Conservation (phyloP, 1,140 invertebrate genomes). For the Pissodes strobi region DNA sequence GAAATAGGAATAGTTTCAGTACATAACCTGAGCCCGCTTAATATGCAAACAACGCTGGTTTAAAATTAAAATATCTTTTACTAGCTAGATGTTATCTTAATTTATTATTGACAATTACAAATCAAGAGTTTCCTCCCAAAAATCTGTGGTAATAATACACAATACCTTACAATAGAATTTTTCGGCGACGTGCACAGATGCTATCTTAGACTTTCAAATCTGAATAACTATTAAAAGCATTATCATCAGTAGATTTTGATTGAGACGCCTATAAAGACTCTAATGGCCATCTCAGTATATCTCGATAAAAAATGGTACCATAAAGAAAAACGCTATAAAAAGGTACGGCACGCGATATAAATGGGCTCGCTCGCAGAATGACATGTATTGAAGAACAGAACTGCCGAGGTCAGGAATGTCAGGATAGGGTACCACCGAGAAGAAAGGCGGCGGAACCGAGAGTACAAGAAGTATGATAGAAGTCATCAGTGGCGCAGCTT, state of each 20-base stretch:
- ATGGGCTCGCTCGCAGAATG: conserved; percentile 26
- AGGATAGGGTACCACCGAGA: conserved; percentile 13
- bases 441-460: background rate
- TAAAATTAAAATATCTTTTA: too few relatives aligned
- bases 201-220: conserved; percentile 7
- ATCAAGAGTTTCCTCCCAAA: too few relatives aligned
- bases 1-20: too few relatives aligned
- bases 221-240: conserved; percentile 15
- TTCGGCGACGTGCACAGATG: too few relatives aligned
- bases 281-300: conserved; percentile 13
- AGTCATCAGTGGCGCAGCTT: background rate
- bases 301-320: conserved; percentile 6
- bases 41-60: too few relatives aligned
- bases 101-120: too few relatives aligned
- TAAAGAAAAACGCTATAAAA: conserved; percentile 24
- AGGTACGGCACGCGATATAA: conserved; percentile 32
- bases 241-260: conserved; percentile 18
- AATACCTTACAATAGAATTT: too few relatives aligned
- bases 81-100: too few relatives aligned
- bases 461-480: conserved; percentile 5
- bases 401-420: conserved; percentile 29
- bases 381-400: conserved; percentile 31
- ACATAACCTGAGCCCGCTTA: too few relatives aligned
- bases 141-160: too few relatives aligned
- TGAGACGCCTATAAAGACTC: conserved; percentile 18